A percentile compares a stretch with the other conserved stretches of the same genome.
phyloP scores from a whole-genome alignment of 2,797 vertebrate species.

The Anguilla megastoma region DNA sequence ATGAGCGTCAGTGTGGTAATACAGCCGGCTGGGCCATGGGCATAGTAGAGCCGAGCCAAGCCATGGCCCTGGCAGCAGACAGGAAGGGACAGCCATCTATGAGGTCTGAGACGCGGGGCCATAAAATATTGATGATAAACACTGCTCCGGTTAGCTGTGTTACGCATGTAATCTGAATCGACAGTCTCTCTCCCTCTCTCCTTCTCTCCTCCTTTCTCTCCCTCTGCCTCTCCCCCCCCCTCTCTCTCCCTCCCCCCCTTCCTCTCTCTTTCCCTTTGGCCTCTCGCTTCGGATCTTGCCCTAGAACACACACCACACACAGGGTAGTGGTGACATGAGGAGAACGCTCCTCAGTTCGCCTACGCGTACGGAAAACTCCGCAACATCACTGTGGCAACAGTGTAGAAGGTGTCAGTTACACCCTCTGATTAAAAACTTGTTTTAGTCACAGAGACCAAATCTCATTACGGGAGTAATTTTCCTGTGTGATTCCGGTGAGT shows the following conservation, averaged over 20 bases:
- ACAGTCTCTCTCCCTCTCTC: slow-evolving; percentile 1
- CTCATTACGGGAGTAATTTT: slow-evolving; percentile 55
- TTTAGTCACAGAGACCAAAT: slow-evolving; percentile 56
- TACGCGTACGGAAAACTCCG: background rate
- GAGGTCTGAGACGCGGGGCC: background rate
- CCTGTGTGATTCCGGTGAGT: slow-evolving; percentile 35
- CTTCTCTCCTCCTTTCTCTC: slow-evolving; percentile 8
- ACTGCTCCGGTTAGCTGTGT: background rate
- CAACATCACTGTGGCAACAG: background rate
- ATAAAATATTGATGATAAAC: slow-evolving; percentile 9
- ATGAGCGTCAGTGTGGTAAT: background rate
- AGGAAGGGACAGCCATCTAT: background rate
- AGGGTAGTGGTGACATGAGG: slow-evolving; percentile 14
- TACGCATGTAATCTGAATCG: background rate
- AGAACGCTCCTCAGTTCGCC: background rate
- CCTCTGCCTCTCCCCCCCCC: background rate
- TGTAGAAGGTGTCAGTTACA: slow-evolving; percentile 45
- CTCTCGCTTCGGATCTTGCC: background rate
- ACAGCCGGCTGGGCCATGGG: background rate
- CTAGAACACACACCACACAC: background rate
- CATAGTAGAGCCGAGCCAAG: background rate
- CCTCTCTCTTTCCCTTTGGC: background rate
- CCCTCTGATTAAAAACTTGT: slow-evolving; percentile 50
- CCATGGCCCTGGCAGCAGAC: background rate
- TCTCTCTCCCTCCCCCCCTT: background rate